Base-by-base conservation (phyloP, 1,140 invertebrate genomes). In the Pachypsylla venusta region DNA sequence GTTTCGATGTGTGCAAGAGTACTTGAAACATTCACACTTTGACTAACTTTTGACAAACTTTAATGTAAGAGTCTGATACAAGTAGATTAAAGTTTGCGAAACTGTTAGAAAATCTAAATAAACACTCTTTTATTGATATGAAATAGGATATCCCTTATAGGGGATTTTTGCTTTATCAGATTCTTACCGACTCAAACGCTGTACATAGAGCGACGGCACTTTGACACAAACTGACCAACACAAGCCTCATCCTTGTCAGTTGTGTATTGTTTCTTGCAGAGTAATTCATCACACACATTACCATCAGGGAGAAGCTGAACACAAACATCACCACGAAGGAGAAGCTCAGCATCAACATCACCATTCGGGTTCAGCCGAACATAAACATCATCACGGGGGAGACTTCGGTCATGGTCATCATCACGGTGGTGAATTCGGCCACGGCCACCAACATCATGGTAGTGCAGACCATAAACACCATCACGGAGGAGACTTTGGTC, bases 221-320 rank as follows among this genome's bases (percentile, higher is more conserved):
- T n/a, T 19, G 42, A 48, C 42, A 48, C 42, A 48, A 48, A 5
- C 42, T 48, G 42, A 48, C 42, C 42, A 48, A 48, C 42, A 48
- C 42, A 48, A 48, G 42, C 42, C n/a, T 48, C 42, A 48, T 48
- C 42, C 42, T 48, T 48, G 42, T 48, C 42, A 48, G 42, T 48
- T 48, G 42, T 48, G 42, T 48, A 35, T 48, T 48, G 16, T 60
- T 14, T 60, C 16, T 25, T 28, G 25, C 42, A 63, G 62, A 59
- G 62, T 63, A 12, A 63, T 63, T 16, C 60, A 63, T 25, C 62
- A 63, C 40, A 63, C 62, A 14, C 62, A 63, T 57, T 63, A 63
- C 22, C 42, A 48, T 48, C 42, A 48, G 22, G 42, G 42, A 48
- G 42, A 48, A 19, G 42, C 42, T 7, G 42, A 48, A 19, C 42